Conservation (phyloP, 2,888 invertebrate species). For the Cynaeus angustus region DNA sequence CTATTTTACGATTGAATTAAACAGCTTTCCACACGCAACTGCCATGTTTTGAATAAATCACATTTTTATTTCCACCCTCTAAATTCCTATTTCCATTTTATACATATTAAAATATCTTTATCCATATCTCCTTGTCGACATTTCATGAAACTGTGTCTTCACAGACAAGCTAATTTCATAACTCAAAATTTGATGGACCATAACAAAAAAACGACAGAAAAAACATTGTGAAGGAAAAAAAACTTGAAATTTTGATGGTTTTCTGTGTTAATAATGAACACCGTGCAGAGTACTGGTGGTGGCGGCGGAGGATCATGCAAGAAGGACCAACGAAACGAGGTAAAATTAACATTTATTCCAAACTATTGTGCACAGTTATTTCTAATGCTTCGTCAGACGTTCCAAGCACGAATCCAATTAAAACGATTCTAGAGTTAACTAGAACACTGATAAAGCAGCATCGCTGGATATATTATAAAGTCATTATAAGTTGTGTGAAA, state of each 20-base stretch:
- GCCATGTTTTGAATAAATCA: conserved; percentile 41
- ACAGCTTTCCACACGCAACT: conserved; percentile 36
- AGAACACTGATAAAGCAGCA: neutral
- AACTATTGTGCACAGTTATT: neutral
- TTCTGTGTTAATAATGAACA: conserved; percentile 73
- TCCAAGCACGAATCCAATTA: conserved; percentile 37
- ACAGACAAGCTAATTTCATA: conserved; percentile 27
- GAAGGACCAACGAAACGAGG: conserved; percentile 77
- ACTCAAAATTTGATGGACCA: conserved; percentile 26
- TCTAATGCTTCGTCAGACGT: conserved; percentile 23
- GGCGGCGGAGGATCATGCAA: conserved; percentile 77
- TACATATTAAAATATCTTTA: conserved; percentile 31
- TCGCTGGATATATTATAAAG: neutral
- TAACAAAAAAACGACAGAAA: conserved; percentile 11
- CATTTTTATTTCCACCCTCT: conserved; percentile 37
- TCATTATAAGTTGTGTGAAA: neutral
- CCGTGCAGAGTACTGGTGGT: conserved; percentile 78
- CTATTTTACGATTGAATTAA: conserved; percentile 24
- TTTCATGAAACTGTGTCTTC: conserved; percentile 16
- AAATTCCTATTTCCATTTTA: conserved; percentile 19
- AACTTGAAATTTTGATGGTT: conserved; percentile 53
- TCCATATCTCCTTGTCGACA: too few species aligned
- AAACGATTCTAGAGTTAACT: conserved; percentile 9
- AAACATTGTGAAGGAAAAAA: conserved; percentile 6
- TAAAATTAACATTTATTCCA: conserved; percentile 60